phyloP scores from a whole-genome alignment of 2,113 vertebrate genomes.

The Aegypius monachus region DNA sequence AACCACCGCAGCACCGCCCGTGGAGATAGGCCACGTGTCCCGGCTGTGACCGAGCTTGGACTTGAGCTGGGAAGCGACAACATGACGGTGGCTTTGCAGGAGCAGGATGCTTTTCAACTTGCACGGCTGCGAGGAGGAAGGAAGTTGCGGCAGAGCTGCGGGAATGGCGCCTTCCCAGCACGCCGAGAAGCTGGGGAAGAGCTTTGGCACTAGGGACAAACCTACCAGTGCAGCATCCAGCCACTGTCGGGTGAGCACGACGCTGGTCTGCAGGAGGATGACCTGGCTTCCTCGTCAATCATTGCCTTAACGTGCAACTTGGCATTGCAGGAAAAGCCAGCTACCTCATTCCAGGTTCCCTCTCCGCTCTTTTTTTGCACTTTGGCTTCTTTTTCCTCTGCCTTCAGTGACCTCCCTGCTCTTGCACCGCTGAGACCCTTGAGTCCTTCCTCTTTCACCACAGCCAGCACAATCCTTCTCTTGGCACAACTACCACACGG shows the following conservation, averaged over 20 bases:
- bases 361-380: background rate
- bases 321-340: background rate
- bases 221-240: background rate
- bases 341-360: background rate
- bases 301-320: accelerated
- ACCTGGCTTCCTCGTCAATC: background rate
- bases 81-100: background rate
- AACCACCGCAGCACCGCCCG: accelerated
- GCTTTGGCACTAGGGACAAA: background rate
- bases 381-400: background rate
- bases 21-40: accelerated
- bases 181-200: accelerated
- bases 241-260: accelerated
- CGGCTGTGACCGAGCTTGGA: background rate
- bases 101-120: background rate
- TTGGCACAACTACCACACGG: accelerated
- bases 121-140: background rate
- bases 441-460: background rate
- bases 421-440: accelerated
- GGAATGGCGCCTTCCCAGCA: background rate
- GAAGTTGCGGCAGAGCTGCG: accelerated
- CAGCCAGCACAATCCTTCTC: background rate
- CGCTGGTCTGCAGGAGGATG: background rate
- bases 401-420: background rate
- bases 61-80: background rate